Evolutionary conservation across 1,140 invertebrate genomes (phyloP), one percentile per base, ranked within the genome.

Genomic region (Paraescarpia echinospica): DNA sequence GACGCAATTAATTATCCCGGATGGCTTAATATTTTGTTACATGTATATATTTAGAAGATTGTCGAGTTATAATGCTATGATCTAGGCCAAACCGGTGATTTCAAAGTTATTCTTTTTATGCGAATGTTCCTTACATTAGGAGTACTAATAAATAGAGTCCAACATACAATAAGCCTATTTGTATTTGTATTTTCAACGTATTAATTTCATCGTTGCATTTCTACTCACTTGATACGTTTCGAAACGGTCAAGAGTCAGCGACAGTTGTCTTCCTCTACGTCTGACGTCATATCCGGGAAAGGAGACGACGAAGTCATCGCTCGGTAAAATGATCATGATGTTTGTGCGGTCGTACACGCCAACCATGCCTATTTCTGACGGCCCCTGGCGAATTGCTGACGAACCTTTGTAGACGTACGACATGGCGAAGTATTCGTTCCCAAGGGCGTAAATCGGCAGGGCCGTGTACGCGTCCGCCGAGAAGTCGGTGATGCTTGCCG

Each of bases 371-470:
- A 90, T 1, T 35, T 90, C 89, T 33, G 89, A 90, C 18, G 89
- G 89, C 18, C 89, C 89, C 89, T 90, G 89, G 35, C 22, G 89
- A 90, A 90, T 34, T 12, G 35, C 89, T 4, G 89, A 90, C 35
- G 89, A 34, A 34, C 35, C 89, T 34, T 77, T 33, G 34, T 48
- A 91, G 77, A 89, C 92, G 92, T 94, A 95, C 0, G 94, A 93
- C 18, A 95, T 91, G 8, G 94, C 91, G 92, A 94, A 95, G 93
- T 95, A 95, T 33, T 94, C 93, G 18, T 35, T 94, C 14, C 94
- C 95, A 8, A 95, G 92, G 1, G 94, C 94, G 34, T 95, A 93
- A 1, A 92, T 92, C 4, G 95, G 95, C 12, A 95, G 91, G 1
- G 94, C 94, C 6, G 95, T 92, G 92, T 94, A 95, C 31, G 94